Evolutionary conservation across 2,113 vertebrate genomes (phyloP), one percentile per base, ranked within the genome.

Genomic region (Lepisosteus oculatus): DNA sequence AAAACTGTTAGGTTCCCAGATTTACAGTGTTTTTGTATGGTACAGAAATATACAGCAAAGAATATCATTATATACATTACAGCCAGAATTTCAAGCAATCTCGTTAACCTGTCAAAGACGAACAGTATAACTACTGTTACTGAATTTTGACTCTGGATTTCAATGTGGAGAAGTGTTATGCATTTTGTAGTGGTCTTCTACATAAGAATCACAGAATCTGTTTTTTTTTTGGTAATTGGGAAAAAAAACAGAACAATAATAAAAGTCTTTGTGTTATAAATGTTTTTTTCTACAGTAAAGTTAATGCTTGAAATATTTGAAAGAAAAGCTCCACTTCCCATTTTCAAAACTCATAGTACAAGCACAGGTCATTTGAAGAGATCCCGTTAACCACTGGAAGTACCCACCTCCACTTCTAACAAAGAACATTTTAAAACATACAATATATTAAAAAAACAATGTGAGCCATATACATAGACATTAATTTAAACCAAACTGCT

Each of bases 111-210:
- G 65, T 55, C 61, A 71, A 63, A 42, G 29, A 65, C 43, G 51
- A 72, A 59, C 29, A 1, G 44, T 11, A 65, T 14, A 54, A 43
- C 43, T 56, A 9, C 5, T 51, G 47, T 51, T 51, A 9, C 47
- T 9, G 47, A 51, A 9, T 51, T 51, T 6, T 9, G 5, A 51
- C 29, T 51, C 47, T 6, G 47, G 5, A 9, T 6, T 51, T 51
- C 9, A 51, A 51, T 9, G 9, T 51, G 9, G 47, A 5, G 5
- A 51, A 51, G 47, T 6, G 5, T 51, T 9, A 51, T 5, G 47
- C 47, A 51, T 51, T 51, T 9, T 51, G 47, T 63, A 63, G 44
- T 70, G 59, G 43, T 54, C 29, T 51, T 63, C 61, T 63, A 55
- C 61, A 62, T 29, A 1, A 51, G 47, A 6, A 51, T 51, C 9